A percentile compares a stretch with the other conserved stretches of the same genome.
Conservation (phyloP, 2,113 vertebrate species). For the Empidonax alnorum region DNA sequence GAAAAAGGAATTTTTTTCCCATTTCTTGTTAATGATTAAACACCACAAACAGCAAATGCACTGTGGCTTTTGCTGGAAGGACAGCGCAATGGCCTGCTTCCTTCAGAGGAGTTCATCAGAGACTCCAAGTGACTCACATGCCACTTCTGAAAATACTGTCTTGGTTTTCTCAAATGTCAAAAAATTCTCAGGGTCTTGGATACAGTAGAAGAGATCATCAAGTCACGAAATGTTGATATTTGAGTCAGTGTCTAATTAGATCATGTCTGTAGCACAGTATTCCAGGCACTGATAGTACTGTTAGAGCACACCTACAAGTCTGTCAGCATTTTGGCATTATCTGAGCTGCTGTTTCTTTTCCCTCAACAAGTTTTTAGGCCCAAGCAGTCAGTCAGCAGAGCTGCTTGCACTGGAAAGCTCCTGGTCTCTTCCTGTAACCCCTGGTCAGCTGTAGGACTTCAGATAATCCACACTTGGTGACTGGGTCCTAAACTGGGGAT, state of each 20-base stretch:
- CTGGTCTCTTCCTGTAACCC: not conserved
- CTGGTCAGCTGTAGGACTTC: not conserved
- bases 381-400: not conserved
- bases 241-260: not conserved
- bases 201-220: not conserved
- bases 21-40: not conserved
- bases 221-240: not conserved
- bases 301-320: not conserved
- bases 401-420: not conserved
- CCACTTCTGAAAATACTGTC: not conserved
- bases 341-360: not conserved
- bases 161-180: not conserved
- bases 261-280: not conserved
- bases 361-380: not conserved
- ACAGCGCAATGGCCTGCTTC: not conserved
- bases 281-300: not conserved
- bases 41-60: not conserved
- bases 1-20: not conserved
- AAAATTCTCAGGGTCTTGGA: not conserved
- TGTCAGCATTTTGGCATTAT: fast-evolving
- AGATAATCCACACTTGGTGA: not conserved
- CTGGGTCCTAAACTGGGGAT: not conserved
- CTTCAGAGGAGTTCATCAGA: not conserved
- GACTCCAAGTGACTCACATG: not conserved
- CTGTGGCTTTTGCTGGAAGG: not conserved